Evolutionary conservation across 2,888 invertebrate genomes (phyloP).

Genomic region (Himalopsyche tibetana): DNA sequence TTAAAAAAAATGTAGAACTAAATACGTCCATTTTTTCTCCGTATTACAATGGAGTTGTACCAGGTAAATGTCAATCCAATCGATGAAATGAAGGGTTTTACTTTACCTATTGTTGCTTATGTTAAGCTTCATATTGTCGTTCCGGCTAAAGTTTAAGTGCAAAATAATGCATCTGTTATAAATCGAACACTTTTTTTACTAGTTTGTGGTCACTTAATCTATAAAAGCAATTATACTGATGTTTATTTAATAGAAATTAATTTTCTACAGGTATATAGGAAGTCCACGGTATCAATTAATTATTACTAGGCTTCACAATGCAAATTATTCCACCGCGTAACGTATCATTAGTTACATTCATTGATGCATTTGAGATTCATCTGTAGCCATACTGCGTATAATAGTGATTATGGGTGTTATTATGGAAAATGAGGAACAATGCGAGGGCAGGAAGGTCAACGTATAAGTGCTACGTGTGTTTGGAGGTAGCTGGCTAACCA

Average conservation of each 20-base stretch:
- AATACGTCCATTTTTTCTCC: too few relatives aligned
- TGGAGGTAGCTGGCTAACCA: not conserved
- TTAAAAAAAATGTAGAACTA: too few relatives aligned
- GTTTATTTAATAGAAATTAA: not conserved
- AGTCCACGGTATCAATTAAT: not conserved
- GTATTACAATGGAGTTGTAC: too few relatives aligned
- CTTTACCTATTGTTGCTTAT: too few relatives aligned
- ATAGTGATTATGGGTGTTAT: not conserved
- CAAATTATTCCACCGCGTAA: not conserved
- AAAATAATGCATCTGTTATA: too few relatives aligned
- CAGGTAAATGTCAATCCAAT: too few relatives aligned
- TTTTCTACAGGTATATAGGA: not conserved
- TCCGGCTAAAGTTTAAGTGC: too few relatives aligned
- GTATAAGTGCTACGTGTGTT: not conserved
- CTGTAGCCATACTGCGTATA: not conserved
- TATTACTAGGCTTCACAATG: not conserved
- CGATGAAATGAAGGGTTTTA: too few relatives aligned
- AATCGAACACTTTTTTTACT: too few relatives aligned
- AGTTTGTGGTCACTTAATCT: too few relatives aligned
- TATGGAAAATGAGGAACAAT: slow-evolving; percentile 22
- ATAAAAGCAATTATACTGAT: too few relatives aligned
- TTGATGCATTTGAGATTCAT: not conserved
- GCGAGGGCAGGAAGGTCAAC: not conserved
- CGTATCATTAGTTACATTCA: not conserved
- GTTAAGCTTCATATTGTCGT: too few relatives aligned